Conservation (phyloP, 2,113 vertebrate species). For the Zosterops pallidus region DNA sequence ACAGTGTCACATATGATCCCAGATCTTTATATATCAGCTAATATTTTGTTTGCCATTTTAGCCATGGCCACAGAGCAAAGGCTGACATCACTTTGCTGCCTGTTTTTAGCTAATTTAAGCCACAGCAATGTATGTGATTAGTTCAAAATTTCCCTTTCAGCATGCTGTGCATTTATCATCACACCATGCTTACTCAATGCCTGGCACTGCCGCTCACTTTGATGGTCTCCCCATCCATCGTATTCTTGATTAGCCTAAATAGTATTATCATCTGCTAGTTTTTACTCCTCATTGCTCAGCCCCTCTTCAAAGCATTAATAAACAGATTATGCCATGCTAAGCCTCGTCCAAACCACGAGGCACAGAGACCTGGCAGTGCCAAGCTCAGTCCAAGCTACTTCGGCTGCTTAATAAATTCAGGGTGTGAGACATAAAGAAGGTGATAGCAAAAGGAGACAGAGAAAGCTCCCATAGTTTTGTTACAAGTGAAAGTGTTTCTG, state of each 20-base stretch:
- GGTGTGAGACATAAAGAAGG: background rate
- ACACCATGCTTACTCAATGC: background rate
- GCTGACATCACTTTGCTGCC: constrained; percentile 11
- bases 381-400: background rate
- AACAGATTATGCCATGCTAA: constrained; percentile 8
- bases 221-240: background rate
- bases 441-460: background rate
- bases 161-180: background rate
- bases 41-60: constrained; percentile 28
- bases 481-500: background rate
- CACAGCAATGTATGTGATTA: background rate
- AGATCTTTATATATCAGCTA: background rate
- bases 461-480: background rate
- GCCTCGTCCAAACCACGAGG: background rate
- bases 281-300: background rate
- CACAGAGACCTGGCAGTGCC: background rate
- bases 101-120: constrained; percentile 31
- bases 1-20: rapidly evolving
- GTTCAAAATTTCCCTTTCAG: constrained; percentile 14
- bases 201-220: background rate
- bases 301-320: constrained; percentile 17
- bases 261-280: constrained; percentile 28
- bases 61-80: background rate
- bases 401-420: background rate
- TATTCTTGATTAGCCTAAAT: constrained; percentile 30